Percentiles rank a stretch among this genome's conserved stretches.
Evolutionary conservation across 2,888 invertebrate genomes (phyloP).

Genomic region (Pomacea canaliculata): DNA sequence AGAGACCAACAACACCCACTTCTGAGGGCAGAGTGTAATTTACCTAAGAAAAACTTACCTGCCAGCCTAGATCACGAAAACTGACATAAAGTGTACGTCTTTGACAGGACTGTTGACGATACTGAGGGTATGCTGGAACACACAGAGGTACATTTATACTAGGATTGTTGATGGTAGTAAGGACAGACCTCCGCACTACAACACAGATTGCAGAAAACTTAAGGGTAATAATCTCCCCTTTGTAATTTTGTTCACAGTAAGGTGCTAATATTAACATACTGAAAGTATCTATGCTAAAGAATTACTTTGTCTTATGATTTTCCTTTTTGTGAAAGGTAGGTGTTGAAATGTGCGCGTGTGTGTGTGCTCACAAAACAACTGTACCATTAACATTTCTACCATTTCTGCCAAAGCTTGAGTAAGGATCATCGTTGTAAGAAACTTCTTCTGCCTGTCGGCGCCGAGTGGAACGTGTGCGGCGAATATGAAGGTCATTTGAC

Average conservation of each 20-base stretch:
- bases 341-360: no score
- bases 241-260: no score
- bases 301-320: no score
- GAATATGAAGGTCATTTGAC: slow-evolving; percentile 51
- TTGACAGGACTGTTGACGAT: slow-evolving; percentile 76
- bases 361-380: no score
- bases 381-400: slow-evolving; percentile 8
- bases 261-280: no score
- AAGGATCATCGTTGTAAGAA: slow-evolving; percentile 43
- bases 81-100: slow-evolving; percentile 92
- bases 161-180: not conserved
- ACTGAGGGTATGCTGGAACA: slow-evolving; percentile 42
- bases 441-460: slow-evolving; percentile 36
- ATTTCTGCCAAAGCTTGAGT: slow-evolving; percentile 32
- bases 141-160: not conserved
- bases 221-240: no score
- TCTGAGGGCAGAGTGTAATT: not conserved
- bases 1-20: not conserved
- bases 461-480: slow-evolving; percentile 52
- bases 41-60: slow-evolving; percentile 5
- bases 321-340: no score
- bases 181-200: not conserved
- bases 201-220: no score
- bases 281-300: no score
- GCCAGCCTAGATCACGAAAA: slow-evolving; percentile 91